Evolutionary conservation across 2,888 invertebrate genomes (phyloP).

Genomic region (Carterocephalus palaemon): DNA sequence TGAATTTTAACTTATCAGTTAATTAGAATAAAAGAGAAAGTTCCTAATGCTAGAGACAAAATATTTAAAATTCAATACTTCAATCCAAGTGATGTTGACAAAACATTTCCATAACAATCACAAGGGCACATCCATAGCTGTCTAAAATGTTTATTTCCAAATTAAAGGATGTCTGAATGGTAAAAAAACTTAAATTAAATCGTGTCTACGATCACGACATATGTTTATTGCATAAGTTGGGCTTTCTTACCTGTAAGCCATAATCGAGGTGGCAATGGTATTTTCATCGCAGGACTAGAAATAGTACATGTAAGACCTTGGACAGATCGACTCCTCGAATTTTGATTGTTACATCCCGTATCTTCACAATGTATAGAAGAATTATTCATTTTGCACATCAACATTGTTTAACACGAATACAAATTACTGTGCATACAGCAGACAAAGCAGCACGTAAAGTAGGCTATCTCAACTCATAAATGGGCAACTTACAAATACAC

Average conservation of each 20-base stretch:
- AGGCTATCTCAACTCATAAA: constrained; percentile 42
- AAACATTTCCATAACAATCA: too few species aligned
- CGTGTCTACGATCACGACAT: constrained; percentile 19
- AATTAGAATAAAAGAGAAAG: background rate
- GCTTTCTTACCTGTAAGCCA: constrained; percentile 68
- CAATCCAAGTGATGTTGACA: constrained; percentile 3
- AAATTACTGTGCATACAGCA: constrained; percentile 54
- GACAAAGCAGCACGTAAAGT: constrained; percentile 54
- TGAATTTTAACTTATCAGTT: background rate
- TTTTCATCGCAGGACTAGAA: constrained; percentile 64
- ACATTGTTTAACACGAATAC: constrained; percentile 45
- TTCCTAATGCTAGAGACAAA: background rate
- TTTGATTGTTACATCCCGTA: constrained; percentile 38
- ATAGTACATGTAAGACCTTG: constrained; percentile 61
- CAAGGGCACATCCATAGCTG: too few species aligned
- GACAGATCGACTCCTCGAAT: constrained; percentile 64
- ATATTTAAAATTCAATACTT: background rate
- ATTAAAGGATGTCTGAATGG: background rate
- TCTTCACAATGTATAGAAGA: constrained; percentile 45
- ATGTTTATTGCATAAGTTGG: constrained; percentile 37
- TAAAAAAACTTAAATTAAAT: background rate
- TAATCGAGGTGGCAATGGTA: constrained; percentile 73
- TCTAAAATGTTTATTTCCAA: background rate
- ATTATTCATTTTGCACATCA: constrained; percentile 54
- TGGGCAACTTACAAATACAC: constrained; percentile 40